phyloP scores from a whole-genome alignment of 2,888 invertebrate genomes.

The Corythucha ciliata region DNA sequence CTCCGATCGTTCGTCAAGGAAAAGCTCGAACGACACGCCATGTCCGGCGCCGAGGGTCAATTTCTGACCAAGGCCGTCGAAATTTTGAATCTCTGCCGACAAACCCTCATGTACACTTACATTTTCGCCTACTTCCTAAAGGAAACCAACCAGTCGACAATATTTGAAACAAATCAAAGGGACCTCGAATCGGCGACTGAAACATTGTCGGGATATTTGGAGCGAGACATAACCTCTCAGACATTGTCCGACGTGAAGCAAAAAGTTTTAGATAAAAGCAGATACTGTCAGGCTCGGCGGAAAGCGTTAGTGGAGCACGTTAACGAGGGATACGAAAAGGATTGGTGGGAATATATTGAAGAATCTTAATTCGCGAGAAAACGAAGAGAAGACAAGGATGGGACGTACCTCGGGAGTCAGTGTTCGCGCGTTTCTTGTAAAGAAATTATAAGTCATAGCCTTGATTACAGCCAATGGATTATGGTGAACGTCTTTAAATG shows the following conservation, averaged over 20 bases:
- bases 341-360: slow-evolving; percentile 94
- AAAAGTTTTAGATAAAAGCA: slow-evolving; percentile 96
- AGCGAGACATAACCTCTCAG: slow-evolving; percentile 94
- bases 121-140: slow-evolving; percentile 97
- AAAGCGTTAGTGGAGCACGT: slow-evolving; percentile 94
- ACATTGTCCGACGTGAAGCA: slow-evolving; percentile 96
- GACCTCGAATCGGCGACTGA: slow-evolving; percentile 97
- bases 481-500: too few relatives aligned
- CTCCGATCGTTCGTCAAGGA: slow-evolving; percentile 88
- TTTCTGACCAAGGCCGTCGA: slow-evolving; percentile 96
- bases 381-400: too few relatives aligned
- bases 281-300: slow-evolving; percentile 96
- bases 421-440: too few relatives aligned
- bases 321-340: slow-evolving; percentile 96
- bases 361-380: slow-evolving; percentile 38
- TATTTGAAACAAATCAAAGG: slow-evolving; percentile 93
- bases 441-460: too few relatives aligned
- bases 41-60: slow-evolving; percentile 99
- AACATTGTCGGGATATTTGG: slow-evolving; percentile 91
- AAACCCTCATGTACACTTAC: slow-evolving; percentile 98
- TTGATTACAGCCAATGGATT: too few relatives aligned
- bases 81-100: slow-evolving; percentile 91
- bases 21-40: slow-evolving; percentile 98
- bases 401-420: too few relatives aligned
- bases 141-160: slow-evolving; percentile 96